Conservation (phyloP, 2,797 vertebrate genomes). For the Linurgus olivaceus region DNA sequence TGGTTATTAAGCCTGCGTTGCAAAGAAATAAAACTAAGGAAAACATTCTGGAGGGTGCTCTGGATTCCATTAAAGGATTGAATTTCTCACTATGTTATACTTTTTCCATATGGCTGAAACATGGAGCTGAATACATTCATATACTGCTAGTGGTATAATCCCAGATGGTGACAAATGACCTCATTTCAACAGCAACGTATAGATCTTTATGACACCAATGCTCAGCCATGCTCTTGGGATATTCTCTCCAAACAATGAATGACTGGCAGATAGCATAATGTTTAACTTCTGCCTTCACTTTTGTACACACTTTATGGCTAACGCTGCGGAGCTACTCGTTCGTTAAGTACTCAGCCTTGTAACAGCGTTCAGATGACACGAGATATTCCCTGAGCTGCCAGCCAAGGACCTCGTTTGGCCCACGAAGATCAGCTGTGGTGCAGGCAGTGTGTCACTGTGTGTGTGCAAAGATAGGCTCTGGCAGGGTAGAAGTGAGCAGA, state of each 20-base stretch:
- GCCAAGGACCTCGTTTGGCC: slow-evolving; percentile 7
- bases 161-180: slow-evolving; percentile 61
- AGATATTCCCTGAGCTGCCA: slow-evolving; percentile 15
- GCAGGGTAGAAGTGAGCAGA: slow-evolving; percentile 49
- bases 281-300: slow-evolving; percentile 45
- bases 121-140: neutral
- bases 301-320: neutral
- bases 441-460: neutral
- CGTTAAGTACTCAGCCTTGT: neutral
- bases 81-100: slow-evolving; percentile 58
- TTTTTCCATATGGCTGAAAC: slow-evolving; percentile 64
- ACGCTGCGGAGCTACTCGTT: neutral
- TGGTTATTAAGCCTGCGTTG: slow-evolving; percentile 33
- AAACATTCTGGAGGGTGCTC: slow-evolving; percentile 54
- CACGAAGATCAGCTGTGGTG: neutral
- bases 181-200: slow-evolving; percentile 47
- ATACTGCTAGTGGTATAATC: slow-evolving; percentile 41
- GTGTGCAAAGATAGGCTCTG: slow-evolving; percentile 35
- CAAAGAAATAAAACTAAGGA: slow-evolving; percentile 52
- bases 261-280: slow-evolving; percentile 43
- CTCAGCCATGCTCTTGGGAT: slow-evolving; percentile 43
- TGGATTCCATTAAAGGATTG: slow-evolving; percentile 67
- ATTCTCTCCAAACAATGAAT: slow-evolving; percentile 28
- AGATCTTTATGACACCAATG: slow-evolving; percentile 13
- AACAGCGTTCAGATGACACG: neutral